Evolutionary conservation across 2,888 invertebrate species (phyloP), one percentile per base, ranked within the genome.

Genomic region (Chaetoderma sp.): DNA sequence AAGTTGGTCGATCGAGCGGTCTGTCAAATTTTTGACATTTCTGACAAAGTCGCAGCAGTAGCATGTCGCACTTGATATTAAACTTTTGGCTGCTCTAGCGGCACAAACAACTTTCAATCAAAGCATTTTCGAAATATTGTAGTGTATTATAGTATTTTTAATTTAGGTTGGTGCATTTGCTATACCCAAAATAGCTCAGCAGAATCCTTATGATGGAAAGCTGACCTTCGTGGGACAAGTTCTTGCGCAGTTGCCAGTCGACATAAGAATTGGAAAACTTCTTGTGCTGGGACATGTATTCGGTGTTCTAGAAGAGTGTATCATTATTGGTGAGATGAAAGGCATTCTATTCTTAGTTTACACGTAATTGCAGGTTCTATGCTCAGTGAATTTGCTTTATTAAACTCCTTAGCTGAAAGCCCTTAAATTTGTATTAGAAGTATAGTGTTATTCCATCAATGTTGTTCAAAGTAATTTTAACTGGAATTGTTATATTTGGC

Each of bases 271-370:
- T 4, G 90, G 93, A 10, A 95, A 96, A 79, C 88, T 98, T 13
- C 93, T 98, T 63, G 88, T 95, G 65, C 87, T 97, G 2, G 97
- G 97, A 0, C 91, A 95, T 80, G 90, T 94, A 57, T 96, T 93
- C 80, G 94, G 94, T 60, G 90, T 94, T 45, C 86, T 97, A 8
- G 92, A 93, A 10, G 96, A 97, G 69, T 89, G 92, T 21, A 90
- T 96, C 60, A 92, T 95, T 60, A 96, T 98, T 87, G 95, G 83
- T 83, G 57, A 65, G 70, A n/a, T n/a, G n/a, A 72, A 45, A 23
- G 10, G n/a, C n/a, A n/a, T n/a, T n/a, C n/a, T n/a, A n/a, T n/a
- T n/a, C n/a, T 21, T n/a, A n/a, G n/a, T n/a, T n/a, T 39, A 39
- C n/a, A 13, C 39, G 10, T n/a, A 39, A 39, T 39, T 39, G n/a